phyloP scores from a whole-genome alignment of 2,888 invertebrate species.

The Exocentrus adspersus region DNA sequence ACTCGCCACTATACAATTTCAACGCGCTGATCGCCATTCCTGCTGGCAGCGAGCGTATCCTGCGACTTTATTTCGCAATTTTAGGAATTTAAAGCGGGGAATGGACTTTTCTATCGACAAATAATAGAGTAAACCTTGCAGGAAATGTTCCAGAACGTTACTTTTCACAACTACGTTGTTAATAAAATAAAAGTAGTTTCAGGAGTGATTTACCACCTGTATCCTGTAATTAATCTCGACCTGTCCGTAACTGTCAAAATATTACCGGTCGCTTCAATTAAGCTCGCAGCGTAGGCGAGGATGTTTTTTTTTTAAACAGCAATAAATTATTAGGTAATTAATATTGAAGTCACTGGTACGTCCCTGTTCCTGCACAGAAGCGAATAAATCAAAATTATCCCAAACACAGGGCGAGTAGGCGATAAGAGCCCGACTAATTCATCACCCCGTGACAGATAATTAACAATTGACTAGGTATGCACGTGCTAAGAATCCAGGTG shows the following conservation, averaged over 20 bases:
- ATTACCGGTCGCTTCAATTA: slow-evolving; percentile 12
- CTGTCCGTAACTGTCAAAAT: slow-evolving; percentile 10
- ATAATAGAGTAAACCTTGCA: no score
- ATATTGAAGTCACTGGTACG: no score
- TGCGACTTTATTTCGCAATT: background rate
- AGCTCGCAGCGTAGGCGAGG: background rate
- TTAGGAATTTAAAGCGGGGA: background rate
- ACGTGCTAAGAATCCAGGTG: slow-evolving; percentile 27
- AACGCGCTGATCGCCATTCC: background rate
- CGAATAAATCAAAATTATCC: slow-evolving; percentile 7
- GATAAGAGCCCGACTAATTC: slow-evolving; percentile 18
- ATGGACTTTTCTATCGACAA: no score
- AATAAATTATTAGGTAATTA: no score
- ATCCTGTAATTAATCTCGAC: slow-evolving; percentile 13
- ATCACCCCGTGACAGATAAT: slow-evolving; percentile 26
- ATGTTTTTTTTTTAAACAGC: no score
- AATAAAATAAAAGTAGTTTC: slow-evolving; percentile 9
- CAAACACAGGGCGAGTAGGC: slow-evolving; percentile 9
- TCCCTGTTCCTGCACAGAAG: background rate
- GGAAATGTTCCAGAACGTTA: no score
- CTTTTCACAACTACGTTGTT: background rate
- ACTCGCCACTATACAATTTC: slow-evolving; percentile 4
- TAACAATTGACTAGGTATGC: slow-evolving; percentile 23
- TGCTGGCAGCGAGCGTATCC: background rate
- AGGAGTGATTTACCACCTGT: slow-evolving; percentile 11